Evolutionary conservation across 2,113 vertebrate genomes (phyloP).

Genomic region (Anoplopoma fimbria): DNA sequence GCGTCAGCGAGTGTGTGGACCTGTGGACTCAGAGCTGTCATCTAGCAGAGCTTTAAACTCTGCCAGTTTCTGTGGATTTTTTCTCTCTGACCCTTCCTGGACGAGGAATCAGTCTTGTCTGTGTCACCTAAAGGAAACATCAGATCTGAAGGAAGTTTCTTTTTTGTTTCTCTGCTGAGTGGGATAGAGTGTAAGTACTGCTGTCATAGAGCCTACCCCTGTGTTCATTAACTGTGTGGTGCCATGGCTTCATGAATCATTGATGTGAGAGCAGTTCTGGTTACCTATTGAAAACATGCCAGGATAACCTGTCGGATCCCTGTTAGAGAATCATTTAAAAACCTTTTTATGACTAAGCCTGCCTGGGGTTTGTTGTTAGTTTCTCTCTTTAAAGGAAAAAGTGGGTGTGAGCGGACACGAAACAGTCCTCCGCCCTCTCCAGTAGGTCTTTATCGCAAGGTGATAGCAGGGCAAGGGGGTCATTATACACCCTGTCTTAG

Average conservation of each 20-base stretch:
- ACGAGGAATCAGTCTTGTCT: conserved; percentile 39
- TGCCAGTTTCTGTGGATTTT: conserved; percentile 63
- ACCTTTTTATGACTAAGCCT: conserved; percentile 32
- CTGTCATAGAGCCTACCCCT: conserved; percentile 48
- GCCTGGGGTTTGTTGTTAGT: conserved; percentile 56
- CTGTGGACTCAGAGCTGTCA: conserved; percentile 63
- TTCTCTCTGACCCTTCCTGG: conserved; percentile 25
- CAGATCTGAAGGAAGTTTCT: conserved; percentile 46
- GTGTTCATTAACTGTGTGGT: conserved; percentile 71
- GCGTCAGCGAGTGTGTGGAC: conserved; percentile 70
- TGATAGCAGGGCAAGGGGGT: conserved; percentile 72
- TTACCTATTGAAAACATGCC: conserved; percentile 62
- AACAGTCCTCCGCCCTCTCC: conserved; percentile 56
- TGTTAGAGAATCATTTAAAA: conserved; percentile 30
- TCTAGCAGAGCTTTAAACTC: conserved; percentile 25
- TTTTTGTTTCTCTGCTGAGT: conserved; percentile 47
- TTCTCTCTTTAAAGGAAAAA: conserved; percentile 53
- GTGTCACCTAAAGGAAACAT: conserved; percentile 33
- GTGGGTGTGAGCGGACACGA: conserved; percentile 73
- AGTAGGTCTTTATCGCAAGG: conserved; percentile 73
- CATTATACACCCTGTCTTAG: conserved; percentile 58
- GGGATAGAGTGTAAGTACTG: conserved; percentile 70
- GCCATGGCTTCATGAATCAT: conserved; percentile 73
- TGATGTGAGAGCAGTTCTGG: conserved; percentile 68
- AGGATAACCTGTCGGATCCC: conserved; percentile 37